Evolutionary conservation across 2,113 vertebrate genomes (phyloP).

Genomic region (Setophaga coronata): DNA sequence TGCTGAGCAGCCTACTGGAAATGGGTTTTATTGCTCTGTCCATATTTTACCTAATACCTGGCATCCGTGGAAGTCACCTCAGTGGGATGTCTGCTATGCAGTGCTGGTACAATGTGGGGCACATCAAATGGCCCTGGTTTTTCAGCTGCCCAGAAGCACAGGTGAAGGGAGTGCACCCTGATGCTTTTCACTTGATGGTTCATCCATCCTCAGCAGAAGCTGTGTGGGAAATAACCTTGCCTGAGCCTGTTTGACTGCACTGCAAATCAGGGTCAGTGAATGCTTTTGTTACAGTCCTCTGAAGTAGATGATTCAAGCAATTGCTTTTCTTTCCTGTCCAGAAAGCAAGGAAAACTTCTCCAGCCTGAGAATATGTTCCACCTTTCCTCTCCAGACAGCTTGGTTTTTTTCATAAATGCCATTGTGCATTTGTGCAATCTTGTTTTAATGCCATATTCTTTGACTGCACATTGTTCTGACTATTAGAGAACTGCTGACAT

Average conservation of each 20-base stretch:
- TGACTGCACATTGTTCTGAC: not conserved
- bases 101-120: not conserved
- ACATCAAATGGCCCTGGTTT: rapidly evolving
- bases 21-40: not conserved
- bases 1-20: not conserved
- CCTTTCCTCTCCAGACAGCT: not conserved
- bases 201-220: not conserved
- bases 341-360: not conserved
- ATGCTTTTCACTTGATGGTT: not conserved
- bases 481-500: not conserved
- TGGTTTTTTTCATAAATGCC: not conserved
- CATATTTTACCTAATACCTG: not conserved
- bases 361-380: not conserved
- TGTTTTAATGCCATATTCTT: not conserved
- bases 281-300: not conserved
- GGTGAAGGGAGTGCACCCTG: not conserved
- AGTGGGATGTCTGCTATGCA: not conserved
- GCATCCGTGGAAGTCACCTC: rapidly evolving
- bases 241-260: not conserved
- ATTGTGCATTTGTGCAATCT: not conserved
- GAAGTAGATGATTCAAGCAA: not conserved
- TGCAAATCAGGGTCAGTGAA: not conserved
- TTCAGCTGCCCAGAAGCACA: rapidly evolving
- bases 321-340: not conserved
- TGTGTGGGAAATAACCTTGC: not conserved